Conservation (phyloP, 2,888 invertebrate species). For the Schizotus pectinicornis region DNA sequence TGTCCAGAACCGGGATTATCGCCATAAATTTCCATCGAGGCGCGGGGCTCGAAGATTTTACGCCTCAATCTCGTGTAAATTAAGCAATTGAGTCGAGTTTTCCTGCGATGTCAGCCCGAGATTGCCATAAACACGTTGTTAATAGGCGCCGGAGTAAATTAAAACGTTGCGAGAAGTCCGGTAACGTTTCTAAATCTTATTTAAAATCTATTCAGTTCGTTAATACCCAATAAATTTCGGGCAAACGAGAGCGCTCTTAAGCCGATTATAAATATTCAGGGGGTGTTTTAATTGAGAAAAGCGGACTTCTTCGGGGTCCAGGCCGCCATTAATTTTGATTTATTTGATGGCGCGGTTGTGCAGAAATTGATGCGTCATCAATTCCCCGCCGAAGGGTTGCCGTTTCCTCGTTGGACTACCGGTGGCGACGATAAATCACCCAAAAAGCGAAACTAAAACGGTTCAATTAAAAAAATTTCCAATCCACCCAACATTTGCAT, state of each 20-base stretch:
- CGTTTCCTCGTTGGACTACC: not conserved
- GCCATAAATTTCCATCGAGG: conserved; percentile 25
- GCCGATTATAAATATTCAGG: conserved; percentile 39
- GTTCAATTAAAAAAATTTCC: no score
- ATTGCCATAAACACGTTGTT: conserved; percentile 28
- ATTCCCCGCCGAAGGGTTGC: not conserved
- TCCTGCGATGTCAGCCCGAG: conserved; percentile 17
- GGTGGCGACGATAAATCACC: not conserved
- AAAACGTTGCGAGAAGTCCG: conserved; percentile 33
- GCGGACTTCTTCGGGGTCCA: conserved; percentile 2
- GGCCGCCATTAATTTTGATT: conserved; percentile 21
- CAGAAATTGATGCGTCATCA: conserved; percentile 4
- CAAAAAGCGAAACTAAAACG: no score
- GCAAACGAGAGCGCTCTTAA: conserved; percentile 29
- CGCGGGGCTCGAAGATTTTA: conserved; percentile 1
- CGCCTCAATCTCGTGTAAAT: conserved; percentile 7
- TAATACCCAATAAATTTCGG: conserved; percentile 35
- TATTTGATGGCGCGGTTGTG: conserved; percentile 10
- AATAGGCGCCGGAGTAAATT: conserved; percentile 32
- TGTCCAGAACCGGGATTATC: conserved; percentile 9
- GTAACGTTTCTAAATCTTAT: conserved; percentile 31
- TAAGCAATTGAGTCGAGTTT: conserved; percentile 22
- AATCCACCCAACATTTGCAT: no score
- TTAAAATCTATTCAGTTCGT: conserved; percentile 31
- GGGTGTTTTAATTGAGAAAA: conserved; percentile 31